Conservation (phyloP, 23 tunicate genomes). For the Trididemnum clinides region DNA sequence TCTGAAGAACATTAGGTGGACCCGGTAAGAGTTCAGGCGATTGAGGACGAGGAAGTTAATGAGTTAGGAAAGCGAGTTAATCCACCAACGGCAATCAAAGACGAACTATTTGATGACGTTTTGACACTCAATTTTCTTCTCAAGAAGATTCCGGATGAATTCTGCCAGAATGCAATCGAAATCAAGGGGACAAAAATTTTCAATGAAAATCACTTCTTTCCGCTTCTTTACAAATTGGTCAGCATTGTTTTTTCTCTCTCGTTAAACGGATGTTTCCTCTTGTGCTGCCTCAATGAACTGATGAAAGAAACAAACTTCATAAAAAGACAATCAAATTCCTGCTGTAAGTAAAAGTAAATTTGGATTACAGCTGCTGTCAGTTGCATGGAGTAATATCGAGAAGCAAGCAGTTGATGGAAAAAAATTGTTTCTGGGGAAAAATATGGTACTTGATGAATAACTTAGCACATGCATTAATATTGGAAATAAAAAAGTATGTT, state of each 20-base stretch:
- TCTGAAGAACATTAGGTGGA: slow-evolving; percentile 48
- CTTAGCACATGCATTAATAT: too few relatives aligned
- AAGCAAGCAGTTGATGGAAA: too few relatives aligned
- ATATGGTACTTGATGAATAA: too few relatives aligned
- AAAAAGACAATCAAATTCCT: too few relatives aligned
- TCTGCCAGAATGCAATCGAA: slow-evolving; percentile 42
- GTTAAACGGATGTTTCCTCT: slow-evolving; percentile 22
- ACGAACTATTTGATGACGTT: slow-evolving; percentile 65
- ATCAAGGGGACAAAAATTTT: slow-evolving; percentile 49
- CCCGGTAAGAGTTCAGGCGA: slow-evolving; percentile 42
- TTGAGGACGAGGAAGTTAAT: slow-evolving; percentile 48
- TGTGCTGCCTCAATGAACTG: slow-evolving; percentile 13
- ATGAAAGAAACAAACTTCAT: slow-evolving; percentile 12
- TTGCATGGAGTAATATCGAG: too few relatives aligned
- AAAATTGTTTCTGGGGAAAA: too few relatives aligned
- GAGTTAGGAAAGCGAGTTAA: slow-evolving; percentile 58
- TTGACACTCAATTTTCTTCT: slow-evolving; percentile 55
- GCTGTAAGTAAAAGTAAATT: too few relatives aligned
- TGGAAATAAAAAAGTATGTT: too few relatives aligned
- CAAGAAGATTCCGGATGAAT: slow-evolving; percentile 54
- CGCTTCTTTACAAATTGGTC: slow-evolving; percentile 61
- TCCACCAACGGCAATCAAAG: slow-evolving; percentile 53
- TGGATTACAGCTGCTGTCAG: too few relatives aligned
- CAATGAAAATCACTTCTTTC: slow-evolving; percentile 40
- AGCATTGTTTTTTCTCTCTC: slow-evolving; percentile 42